Percentiles rank a stretch among this genome's conserved stretches.
phyloP scores from a whole-genome alignment of 2,797 vertebrate species.

The Chaunax sp. region DNA sequence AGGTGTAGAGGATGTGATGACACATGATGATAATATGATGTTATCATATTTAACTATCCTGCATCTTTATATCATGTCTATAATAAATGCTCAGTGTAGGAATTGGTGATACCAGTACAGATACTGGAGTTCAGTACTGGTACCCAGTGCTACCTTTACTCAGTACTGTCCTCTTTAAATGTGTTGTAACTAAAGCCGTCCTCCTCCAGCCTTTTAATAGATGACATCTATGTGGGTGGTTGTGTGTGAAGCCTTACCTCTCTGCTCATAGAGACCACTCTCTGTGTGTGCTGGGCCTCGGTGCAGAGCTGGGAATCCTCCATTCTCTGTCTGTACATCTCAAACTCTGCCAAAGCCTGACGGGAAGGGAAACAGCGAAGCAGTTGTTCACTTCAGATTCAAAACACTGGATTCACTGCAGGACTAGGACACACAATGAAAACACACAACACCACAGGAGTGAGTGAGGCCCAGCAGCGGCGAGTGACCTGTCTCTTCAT shows the following conservation, averaged over 20 bases:
- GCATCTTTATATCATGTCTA: neutral
- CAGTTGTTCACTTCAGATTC: neutral
- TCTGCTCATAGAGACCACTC: slow-evolving; percentile 92
- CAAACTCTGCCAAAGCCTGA: slow-evolving; percentile 94
- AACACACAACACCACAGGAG: no score
- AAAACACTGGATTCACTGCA: neutral
- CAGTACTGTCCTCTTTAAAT: no score
- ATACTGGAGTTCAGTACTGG: no score
- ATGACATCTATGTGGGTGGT: neutral
- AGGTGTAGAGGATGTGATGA: slow-evolving; percentile 12
- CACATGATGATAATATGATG: slow-evolving; percentile 22
- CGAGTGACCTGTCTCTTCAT: slow-evolving; percentile 88
- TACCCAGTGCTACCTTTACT: no score
- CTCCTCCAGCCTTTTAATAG: no score
- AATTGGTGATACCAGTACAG: no score
- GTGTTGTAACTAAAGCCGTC: no score
- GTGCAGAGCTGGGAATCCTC: slow-evolving; percentile 96
- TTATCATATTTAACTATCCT: neutral
- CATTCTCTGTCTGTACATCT: slow-evolving; percentile 94
- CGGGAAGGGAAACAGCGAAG: slow-evolving; percentile 17
- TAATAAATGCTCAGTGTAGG: neutral
- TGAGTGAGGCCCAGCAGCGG: slow-evolving; percentile 3
- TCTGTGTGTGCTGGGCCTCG: slow-evolving; percentile 95
- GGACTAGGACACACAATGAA: neutral
- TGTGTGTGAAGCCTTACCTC: slow-evolving; percentile 61